Evolutionary conservation across 1,140 invertebrate species (phyloP).

Genomic region (Cyclargus thomasi): DNA sequence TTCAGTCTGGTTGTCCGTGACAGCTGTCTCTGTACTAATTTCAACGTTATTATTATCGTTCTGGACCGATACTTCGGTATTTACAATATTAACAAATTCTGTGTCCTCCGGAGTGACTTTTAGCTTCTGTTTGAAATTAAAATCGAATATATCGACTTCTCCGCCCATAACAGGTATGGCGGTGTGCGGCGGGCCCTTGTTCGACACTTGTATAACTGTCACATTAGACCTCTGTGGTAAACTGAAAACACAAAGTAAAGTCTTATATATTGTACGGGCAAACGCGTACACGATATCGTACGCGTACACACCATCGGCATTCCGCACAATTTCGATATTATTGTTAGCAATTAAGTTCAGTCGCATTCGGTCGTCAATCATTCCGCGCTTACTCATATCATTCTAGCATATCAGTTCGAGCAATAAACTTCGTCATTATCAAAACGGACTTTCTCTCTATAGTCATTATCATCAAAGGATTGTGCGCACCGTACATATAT

Average conservation of each 20-base stretch:
- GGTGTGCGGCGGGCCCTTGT: conserved; percentile 55
- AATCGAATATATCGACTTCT: conserved; percentile 48
- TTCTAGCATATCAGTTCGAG: no score
- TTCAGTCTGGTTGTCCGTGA: conserved; percentile 14
- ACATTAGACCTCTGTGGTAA: conserved; percentile 47
- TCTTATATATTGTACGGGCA: no score
- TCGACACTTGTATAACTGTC: conserved; percentile 63
- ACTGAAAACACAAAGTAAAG: conserved; percentile 42
- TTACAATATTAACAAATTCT: conserved; percentile 59
- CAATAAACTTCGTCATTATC: no score
- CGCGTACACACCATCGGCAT: no score
- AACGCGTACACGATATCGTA: no score
- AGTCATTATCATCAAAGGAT: no score
- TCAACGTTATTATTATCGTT: neutral
- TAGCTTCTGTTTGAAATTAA: conserved; percentile 48
- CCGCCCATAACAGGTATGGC: conserved; percentile 55
- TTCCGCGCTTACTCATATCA: no score
- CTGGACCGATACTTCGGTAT: conserved; percentile 38
- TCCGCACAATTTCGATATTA: no score
- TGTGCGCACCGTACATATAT: no score
- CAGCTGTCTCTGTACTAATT: conserved; percentile 18
- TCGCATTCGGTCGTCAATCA: no score
- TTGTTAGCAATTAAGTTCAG: no score
- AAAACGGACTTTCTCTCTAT: no score
- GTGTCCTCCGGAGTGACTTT: conserved; percentile 27